Conservation (phyloP, 2,797 vertebrate species). For the Gouania willdenowi region DNA sequence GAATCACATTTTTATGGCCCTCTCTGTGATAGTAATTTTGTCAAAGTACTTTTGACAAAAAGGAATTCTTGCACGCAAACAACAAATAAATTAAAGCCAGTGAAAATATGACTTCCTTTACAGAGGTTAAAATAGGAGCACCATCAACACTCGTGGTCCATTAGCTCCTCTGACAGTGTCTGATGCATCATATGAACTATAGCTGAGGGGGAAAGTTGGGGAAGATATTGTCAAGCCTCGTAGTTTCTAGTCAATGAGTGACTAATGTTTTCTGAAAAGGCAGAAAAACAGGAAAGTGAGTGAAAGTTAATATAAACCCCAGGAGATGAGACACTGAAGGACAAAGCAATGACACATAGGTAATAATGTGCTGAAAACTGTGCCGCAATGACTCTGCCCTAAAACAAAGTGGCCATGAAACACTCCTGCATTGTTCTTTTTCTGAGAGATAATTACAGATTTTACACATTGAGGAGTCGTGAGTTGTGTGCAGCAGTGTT, state of each 20-base stretch:
- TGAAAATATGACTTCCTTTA: no score
- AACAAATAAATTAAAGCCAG: no score
- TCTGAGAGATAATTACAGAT: slow-evolving; percentile 63
- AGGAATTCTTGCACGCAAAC: no score
- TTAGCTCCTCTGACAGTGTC: no score
- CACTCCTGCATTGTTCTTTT: slow-evolving; percentile 51
- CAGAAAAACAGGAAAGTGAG: slow-evolving; percentile 25
- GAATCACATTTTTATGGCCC: no score
- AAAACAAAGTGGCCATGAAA: slow-evolving; percentile 51
- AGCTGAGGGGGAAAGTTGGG: not conserved
- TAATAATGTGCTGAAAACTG: slow-evolving; percentile 8
- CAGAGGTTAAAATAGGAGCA: no score
- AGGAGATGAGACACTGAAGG: slow-evolving; percentile 28
- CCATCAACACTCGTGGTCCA: no score
- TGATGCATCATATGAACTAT: no score
- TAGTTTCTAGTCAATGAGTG: slow-evolving; percentile 1
- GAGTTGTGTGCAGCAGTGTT: slow-evolving; percentile 39
- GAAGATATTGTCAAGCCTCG: not conserved
- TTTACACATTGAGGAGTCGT: slow-evolving; percentile 54
- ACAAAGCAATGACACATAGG: slow-evolving; percentile 35
- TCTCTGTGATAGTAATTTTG: no score
- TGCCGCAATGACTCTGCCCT: slow-evolving; percentile 6
- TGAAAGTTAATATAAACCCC: slow-evolving; percentile 53
- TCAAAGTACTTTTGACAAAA: no score
- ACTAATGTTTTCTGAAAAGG: slow-evolving; percentile 3